phyloP scores from a whole-genome alignment of 2,797 vertebrate species.

The Ctenochaetus hawaiiensis region DNA sequence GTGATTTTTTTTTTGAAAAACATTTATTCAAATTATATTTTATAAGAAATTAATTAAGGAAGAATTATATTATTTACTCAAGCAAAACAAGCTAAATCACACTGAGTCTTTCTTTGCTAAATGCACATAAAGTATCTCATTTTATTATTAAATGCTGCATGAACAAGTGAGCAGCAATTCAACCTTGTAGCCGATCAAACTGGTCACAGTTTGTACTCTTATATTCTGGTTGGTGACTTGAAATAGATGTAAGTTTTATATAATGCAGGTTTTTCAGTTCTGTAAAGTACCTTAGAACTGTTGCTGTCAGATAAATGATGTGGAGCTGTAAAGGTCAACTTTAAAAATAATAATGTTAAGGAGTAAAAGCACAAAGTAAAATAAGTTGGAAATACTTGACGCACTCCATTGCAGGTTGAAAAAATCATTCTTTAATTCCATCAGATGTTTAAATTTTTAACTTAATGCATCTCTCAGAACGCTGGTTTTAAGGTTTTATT shows the following conservation, averaged over 20 bases:
- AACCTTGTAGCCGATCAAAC: background rate
- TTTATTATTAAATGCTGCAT: background rate
- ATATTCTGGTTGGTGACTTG: background rate
- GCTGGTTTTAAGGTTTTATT: too few relatives aligned
- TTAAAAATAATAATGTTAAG: background rate
- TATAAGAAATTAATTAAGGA: too few relatives aligned
- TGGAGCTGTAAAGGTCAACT: background rate
- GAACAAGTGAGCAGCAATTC: background rate
- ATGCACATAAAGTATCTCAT: background rate
- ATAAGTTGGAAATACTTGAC: background rate
- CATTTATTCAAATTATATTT: too few relatives aligned
- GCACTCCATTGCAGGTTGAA: background rate
- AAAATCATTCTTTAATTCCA: background rate
- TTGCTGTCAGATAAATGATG: background rate
- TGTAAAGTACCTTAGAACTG: background rate
- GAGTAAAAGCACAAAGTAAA: background rate
- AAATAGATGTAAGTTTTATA: too few relatives aligned
- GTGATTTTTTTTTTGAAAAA: too few relatives aligned
- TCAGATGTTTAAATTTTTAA: background rate
- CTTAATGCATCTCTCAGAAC: background rate
- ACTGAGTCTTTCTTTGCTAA: background rate
- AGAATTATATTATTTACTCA: background rate
- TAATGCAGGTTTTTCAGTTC: too few relatives aligned
- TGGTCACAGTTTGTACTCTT: background rate
- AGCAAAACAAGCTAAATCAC: background rate